phyloP scores from a whole-genome alignment of 2,888 invertebrate species.

The Tachystola acroxantha region DNA sequence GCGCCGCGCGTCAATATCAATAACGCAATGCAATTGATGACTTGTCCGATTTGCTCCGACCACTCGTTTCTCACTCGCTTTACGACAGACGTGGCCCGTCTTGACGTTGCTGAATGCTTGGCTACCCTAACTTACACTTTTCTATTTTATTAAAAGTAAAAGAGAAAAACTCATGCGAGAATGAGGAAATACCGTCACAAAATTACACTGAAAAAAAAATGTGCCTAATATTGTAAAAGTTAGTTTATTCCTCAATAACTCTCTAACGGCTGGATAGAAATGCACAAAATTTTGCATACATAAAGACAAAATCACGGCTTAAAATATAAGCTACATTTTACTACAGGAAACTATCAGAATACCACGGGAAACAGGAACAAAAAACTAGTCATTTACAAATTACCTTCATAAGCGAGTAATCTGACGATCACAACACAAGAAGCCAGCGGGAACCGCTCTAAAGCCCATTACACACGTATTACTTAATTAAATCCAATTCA shows the following conservation, averaged over 20 bases:
- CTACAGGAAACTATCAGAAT: too few relatives aligned
- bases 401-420: not conserved
- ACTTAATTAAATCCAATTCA: conserved; percentile 51
- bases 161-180: too few relatives aligned
- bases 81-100: conserved; percentile 52
- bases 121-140: conserved; percentile 17
- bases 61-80: conserved; percentile 62
- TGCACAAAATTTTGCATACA: too few relatives aligned
- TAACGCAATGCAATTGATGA: conserved; percentile 70
- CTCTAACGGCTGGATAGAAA: too few relatives aligned
- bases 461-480: conserved; percentile 45
- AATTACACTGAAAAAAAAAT: too few relatives aligned
- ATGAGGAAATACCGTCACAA: too few relatives aligned
- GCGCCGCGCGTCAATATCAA: conserved; percentile 59
- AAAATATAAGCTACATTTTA: too few relatives aligned
- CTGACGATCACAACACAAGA: conserved; percentile 21
- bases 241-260: too few relatives aligned
- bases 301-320: too few relatives aligned
- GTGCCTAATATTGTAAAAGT: too few relatives aligned
- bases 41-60: conserved; percentile 66
- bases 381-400: too few relatives aligned
- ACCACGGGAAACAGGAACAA: too few relatives aligned
- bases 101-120: conserved; percentile 24
- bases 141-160: conserved; percentile 2
- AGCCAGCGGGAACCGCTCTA: conserved; percentile 54